Evolutionary conservation across 2,113 vertebrate species (phyloP), one percentile per base, ranked within the genome.

Genomic region (Ivindomyrus marchei): DNA sequence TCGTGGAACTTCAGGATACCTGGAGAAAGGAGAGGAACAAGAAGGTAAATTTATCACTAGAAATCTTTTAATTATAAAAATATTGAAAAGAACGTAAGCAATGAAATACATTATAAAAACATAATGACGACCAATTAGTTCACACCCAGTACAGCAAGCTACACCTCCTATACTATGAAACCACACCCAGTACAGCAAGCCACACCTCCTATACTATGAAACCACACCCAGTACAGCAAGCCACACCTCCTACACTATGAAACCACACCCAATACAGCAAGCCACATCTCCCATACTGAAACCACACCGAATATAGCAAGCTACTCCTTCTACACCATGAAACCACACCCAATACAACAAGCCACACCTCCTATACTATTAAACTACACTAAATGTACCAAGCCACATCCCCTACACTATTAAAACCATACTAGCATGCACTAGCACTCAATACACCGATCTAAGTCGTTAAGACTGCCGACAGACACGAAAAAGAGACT

Each of bases 1-100:
- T 98, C 98, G 0, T 99, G 97, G 92, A 99, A 99, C 93, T 99
- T 99, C 92, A 99, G 95, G 92, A 99, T 98, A 84, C 98, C 98
- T 99, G 94, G 36, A 88, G n/a, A 49, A 90, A 39, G 91, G 94
- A 62, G 88, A 98, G 31, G 21, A 87, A 53, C 53, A 47, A 13
- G n/a, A 17, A 36, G 31, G 17, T 13, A 50, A 52, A 47, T 21
- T 46, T 19, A n/a, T 56, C 11, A 21, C 6, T 47, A 13, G 45
- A n/a, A 9, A 85, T 8, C 1, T 39, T 15, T 19, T 47, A 84
- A 19, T 24, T 19, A 47, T 21, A 42, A 17, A 83, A 39, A 36
- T 45, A 11, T 45, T 83, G 15, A 83, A 36, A 83, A 80, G n/a
- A 36, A 36, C 0, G 2, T 45, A 83, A 83, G 17, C 39, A 45